Evolutionary conservation across 2,797 vertebrate species (phyloP).

Genomic region (Pangasius krempfi): DNA sequence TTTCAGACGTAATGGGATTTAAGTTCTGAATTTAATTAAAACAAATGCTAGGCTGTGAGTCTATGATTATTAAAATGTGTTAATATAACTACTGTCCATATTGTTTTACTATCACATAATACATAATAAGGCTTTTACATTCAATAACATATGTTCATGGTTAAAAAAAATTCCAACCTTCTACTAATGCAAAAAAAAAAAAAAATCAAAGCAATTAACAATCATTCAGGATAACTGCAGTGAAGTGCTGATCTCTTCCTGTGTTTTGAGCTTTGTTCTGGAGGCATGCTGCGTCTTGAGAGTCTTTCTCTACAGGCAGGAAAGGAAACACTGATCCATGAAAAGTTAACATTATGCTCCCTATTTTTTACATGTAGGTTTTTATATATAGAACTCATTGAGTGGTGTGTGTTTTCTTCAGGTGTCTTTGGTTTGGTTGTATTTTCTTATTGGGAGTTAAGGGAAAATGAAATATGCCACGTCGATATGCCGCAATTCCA

Average conservation of each 20-base stretch:
- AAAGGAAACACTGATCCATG: neutral
- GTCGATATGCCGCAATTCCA: neutral
- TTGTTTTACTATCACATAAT: neutral
- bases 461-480: neutral
- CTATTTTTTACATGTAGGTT: neutral
- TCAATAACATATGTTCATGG: neutral
- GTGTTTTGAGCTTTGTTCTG: neutral
- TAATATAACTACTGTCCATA: neutral
- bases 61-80: neutral
- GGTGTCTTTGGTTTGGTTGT: neutral
- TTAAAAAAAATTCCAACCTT: neutral
- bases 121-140: neutral
- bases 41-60: neutral
- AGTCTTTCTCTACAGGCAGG: constrained; percentile 4
- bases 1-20: neutral
- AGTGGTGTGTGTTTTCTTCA: neutral
- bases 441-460: neutral
- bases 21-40: neutral
- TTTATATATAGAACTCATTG: neutral
- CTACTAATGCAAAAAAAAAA: neutral
- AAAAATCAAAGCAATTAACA: neutral
- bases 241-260: neutral
- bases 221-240: neutral
- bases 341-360: neutral
- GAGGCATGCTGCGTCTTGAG: neutral